These are phyloP conservation scores for Rhyacophila evoluta DNA, from an alignment of 2,888 invertebrate genomes.

Conservation along the genomic window DNA sequence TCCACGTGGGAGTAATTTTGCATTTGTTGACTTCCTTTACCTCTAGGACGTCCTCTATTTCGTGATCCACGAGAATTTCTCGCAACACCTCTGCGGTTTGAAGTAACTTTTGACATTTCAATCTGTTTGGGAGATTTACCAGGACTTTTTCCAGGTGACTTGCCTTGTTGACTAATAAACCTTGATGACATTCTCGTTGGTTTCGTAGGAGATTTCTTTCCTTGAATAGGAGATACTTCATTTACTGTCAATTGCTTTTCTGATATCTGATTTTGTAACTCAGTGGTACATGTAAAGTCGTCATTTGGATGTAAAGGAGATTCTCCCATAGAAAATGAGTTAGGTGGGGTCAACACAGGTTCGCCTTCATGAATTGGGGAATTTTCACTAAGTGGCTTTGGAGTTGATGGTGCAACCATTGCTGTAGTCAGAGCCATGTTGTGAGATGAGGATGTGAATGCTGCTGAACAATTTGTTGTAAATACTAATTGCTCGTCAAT, in stretches of 20 bases:
- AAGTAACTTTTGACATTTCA: constrained; percentile 63
- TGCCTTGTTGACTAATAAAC: constrained; percentile 71
- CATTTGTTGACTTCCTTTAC: constrained; percentile 53
- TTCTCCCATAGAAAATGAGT: constrained; percentile 61
- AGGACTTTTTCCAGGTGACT: constrained; percentile 79
- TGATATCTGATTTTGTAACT: constrained; percentile 51
- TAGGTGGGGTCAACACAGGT: constrained; percentile 60
- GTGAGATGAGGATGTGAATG: constrained; percentile 85
- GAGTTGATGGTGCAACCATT: constrained; percentile 79
- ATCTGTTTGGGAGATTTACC: constrained; percentile 77
- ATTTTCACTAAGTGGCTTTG: constrained; percentile 62
- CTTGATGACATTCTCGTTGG: constrained; percentile 74
- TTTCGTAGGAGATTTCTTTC: constrained; percentile 71
- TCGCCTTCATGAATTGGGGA: constrained; percentile 65
- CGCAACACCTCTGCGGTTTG: constrained; percentile 60
- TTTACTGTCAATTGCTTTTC: constrained; percentile 59
- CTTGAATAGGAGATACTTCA: constrained; percentile 64
- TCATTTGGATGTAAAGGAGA: constrained; percentile 58
- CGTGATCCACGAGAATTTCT: constrained; percentile 66
- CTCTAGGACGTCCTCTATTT: constrained; percentile 64
- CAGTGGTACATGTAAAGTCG: constrained; percentile 45
- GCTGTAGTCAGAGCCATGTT: constrained; percentile 85
- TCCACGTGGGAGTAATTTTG: constrained; percentile 61
- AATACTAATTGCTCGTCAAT: constrained; percentile 66
- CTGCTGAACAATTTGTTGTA: constrained; percentile 76